Evolutionary conservation across 2,797 vertebrate species (phyloP).

Genomic region (Kryptopterus vitreolus): DNA sequence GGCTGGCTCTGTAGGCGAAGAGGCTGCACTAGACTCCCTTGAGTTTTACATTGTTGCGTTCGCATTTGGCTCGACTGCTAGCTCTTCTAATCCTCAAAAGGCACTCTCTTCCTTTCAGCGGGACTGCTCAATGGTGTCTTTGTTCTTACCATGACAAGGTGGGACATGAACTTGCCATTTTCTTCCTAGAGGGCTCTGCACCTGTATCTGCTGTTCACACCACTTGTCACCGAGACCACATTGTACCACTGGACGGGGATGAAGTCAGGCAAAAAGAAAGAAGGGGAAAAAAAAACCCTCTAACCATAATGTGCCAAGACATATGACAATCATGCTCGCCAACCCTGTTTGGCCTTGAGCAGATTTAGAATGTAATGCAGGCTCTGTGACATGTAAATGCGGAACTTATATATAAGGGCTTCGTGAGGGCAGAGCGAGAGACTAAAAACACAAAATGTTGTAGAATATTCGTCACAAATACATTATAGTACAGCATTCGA

Average conservation of each 20-base stretch:
- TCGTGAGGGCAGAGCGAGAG: background rate
- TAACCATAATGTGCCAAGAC: background rate
- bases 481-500: no score
- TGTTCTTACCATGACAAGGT: background rate
- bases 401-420: background rate
- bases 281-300: background rate
- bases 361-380: conserved; percentile 7
- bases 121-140: conserved; percentile 9
- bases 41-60: background rate
- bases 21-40: background rate
- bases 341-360: background rate
- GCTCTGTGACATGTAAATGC: background rate
- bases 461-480: no score
- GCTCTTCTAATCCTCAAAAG: background rate
- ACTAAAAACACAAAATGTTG: background rate
- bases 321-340: background rate
- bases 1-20: background rate
- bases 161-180: background rate
- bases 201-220: background rate
- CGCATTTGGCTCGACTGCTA: background rate
- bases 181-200: background rate
- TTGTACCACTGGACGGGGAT: background rate
- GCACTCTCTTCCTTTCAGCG: background rate
- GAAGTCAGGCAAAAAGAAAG: conserved; percentile 5
- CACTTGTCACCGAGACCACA: background rate